These are phyloP conservation scores for Caloenas nicobarica DNA, from an alignment of 2,113 vertebrate genomes.

Conservation along the genomic window DNA sequence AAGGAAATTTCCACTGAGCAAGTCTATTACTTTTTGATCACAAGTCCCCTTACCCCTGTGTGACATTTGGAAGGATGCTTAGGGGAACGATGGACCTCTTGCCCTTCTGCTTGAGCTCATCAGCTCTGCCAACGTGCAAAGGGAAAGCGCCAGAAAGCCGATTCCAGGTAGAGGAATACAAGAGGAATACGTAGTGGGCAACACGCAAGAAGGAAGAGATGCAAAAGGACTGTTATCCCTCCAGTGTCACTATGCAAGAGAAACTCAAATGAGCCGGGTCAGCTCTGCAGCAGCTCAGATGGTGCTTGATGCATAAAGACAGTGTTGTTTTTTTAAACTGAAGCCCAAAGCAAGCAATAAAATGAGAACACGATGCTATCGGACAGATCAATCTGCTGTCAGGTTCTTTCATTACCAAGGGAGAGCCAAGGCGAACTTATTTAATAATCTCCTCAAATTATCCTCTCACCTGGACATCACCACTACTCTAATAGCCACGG, in stretches of 20 bases:
- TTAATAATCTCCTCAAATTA: background rate
- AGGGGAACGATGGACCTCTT: background rate
- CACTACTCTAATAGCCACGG: background rate
- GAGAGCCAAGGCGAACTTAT: background rate
- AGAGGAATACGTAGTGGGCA: background rate
- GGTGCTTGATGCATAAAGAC: background rate
- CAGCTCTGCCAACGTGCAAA: background rate
- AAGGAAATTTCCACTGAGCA: background rate
- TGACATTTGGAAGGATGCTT: background rate
- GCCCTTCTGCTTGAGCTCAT: background rate
- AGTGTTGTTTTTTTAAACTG: background rate
- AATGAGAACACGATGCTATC: background rate
- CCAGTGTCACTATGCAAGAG: background rate
- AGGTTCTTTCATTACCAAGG: background rate
- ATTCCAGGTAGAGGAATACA: background rate
- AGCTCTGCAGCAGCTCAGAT: background rate
- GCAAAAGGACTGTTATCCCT: background rate
- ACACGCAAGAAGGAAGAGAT: background rate
- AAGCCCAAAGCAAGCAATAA: background rate
- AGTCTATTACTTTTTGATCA: background rate
- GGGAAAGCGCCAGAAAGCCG: background rate
- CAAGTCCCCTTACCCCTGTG: background rate
- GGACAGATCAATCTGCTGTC: background rate
- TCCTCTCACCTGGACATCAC: background rate
- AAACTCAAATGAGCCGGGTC: background rate